Base-by-base conservation (phyloP, 2,797 vertebrate species). In the Crax fasciolata region DNA sequence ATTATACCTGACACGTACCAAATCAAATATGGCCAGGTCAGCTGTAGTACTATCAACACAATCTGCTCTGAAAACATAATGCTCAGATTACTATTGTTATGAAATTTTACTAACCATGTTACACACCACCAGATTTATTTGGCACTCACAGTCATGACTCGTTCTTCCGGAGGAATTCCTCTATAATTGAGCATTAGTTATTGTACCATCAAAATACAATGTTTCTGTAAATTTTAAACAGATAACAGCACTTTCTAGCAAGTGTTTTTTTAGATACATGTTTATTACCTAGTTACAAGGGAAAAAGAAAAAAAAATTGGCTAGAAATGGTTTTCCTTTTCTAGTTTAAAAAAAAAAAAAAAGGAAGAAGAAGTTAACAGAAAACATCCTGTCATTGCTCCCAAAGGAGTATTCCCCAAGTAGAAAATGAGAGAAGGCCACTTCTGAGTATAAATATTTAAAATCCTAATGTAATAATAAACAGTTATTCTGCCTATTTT, bases 191-290 rank as follows among this genome's bases (percentile, higher is more conserved):
- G 90, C 91, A 77, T 90, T 72, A 94, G 87, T 96, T 97, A 97
- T 97, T 96, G 96, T 94, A 94, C 72, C 88, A 96, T 96, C 97
- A 97, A 97, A 96, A 95, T 93, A 80, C 93, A 97, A 67, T 17
- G 70, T 96, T 98, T 98, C 97, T 95, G 90, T 96, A 97, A 97
- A 95, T 97, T 97, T 96, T 94, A 96, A 96, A 97, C 88, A 97
- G 97, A 97, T 97, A 98, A 96, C 91, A 92, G 93, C 94, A 96
- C 93, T 98, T 98, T 97, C 96, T 98, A 97, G 96, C 94, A 98
- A 97, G 95, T 97, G 96, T 68, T 93, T 97, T 97, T 93, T 96
- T 96, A 93, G 95, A 97, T 97, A 96, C 68, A 97, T 96, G 77
- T 97, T 98, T 97, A 97, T 97, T 97, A 96, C 89, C 96, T 94